Conservation (phyloP, 1,140 invertebrate genomes). For the Ceratina calcarata region DNA sequence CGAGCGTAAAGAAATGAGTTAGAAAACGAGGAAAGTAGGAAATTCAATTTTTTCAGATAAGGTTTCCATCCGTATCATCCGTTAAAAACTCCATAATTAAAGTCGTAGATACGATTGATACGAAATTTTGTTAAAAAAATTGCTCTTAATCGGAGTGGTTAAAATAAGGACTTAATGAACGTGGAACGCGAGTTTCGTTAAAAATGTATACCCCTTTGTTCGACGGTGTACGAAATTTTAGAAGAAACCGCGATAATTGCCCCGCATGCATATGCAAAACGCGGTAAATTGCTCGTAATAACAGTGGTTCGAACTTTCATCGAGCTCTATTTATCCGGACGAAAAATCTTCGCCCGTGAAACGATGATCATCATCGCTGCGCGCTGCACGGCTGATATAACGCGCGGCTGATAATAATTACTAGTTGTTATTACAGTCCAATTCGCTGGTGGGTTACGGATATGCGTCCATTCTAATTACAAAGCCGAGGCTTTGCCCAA, state of each 20-base stretch:
- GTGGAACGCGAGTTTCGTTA: too few relatives aligned
- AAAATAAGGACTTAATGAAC: too few relatives aligned
- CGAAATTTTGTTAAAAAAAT: too few relatives aligned
- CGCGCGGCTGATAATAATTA: constrained; percentile 60
- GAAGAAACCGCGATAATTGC: constrained; percentile 20
- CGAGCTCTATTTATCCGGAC: constrained; percentile 37
- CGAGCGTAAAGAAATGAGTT: too few relatives aligned
- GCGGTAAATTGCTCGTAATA: constrained; percentile 27
- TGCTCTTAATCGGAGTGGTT: too few relatives aligned
- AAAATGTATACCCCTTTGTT: too few relatives aligned
- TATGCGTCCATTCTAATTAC: constrained; percentile 60
- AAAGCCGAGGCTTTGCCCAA: constrained; percentile 6
- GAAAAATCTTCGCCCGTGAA: constrained; percentile 34
- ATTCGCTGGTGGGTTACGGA: constrained; percentile 61
- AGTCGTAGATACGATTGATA: too few relatives aligned
- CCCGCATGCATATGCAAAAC: constrained; percentile 15
- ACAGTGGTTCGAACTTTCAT: constrained; percentile 39
- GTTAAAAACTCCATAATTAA: too few relatives aligned
- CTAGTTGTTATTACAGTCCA: constrained; percentile 64
- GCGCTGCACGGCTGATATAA: constrained; percentile 6
- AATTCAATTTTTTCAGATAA: too few relatives aligned
- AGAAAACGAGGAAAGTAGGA: too few relatives aligned
- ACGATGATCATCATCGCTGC: constrained; percentile 25
- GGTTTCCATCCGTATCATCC: too few relatives aligned
- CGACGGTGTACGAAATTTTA: not conserved